Evolutionary conservation across 2,888 invertebrate genomes (phyloP), one percentile per base, ranked within the genome.

Genomic region (Tachina lurida): DNA sequence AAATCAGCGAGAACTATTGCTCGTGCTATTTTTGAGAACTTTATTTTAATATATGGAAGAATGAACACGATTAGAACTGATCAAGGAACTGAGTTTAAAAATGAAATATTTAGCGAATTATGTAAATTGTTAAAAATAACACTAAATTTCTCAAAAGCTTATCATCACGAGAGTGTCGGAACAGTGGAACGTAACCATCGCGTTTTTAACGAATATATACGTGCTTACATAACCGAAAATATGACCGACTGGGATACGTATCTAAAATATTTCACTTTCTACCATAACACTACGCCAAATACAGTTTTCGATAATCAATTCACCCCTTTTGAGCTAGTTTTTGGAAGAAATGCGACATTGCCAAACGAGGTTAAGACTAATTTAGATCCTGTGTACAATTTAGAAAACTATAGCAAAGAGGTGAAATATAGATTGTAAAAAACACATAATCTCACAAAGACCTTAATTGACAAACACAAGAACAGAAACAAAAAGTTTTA

Each of bases 41-140:
- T 63, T 63, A 63, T 63, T n/a, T n/a, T 63, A n/a, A 12, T 45
- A 8, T 63, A 63, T 43, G 63, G 62, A 39, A 62, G 39, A 41
- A 62, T 62, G 62, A 39, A 62, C 10, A 31, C n/a, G 8, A 45
- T 63, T 17, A 45, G 12, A 63, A 45, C 63, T 1, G 63, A 63
- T 45, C 10, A 10, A 12, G 52, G 52, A n/a, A 52, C 52, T 3
- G 52, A 52, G 10, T 52, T 10, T 17, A 52, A 8, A 52, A 52
- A 52, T 17, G 52, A 52, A 52, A 17, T 52, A 10, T 52, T 17
- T 5, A 10, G 7, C 3, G 17, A 52, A 10, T 8, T 52, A 17
- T 52, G 52, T 17, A 52, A 52, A 10, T 52, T 52, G 7, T 17
- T 52, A 17, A 10, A 52, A 17, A 52, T n/a, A 9, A 3, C n/a